Conservation (phyloP, 2,797 vertebrate species). For the Florisuga fusca region DNA sequence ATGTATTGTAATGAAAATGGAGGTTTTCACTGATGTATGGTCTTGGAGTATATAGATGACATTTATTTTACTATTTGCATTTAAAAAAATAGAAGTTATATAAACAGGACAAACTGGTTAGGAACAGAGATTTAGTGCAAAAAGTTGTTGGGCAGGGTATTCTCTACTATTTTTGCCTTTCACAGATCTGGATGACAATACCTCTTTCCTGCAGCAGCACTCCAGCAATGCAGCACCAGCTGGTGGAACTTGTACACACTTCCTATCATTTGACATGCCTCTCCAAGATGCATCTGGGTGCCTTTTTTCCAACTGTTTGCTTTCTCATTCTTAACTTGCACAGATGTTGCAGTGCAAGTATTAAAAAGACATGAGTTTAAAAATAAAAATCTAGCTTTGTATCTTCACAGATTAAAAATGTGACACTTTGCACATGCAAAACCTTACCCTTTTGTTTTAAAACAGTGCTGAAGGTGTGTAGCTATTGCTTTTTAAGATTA, state of each 20-base stretch:
- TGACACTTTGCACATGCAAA: not conserved
- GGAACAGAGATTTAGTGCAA: not conserved
- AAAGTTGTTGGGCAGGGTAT: not conserved
- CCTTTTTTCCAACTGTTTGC: not conserved
- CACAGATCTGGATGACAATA: not conserved
- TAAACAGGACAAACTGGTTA: not conserved
- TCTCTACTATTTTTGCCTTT: not conserved
- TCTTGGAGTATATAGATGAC: not conserved
- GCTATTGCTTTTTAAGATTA: not conserved
- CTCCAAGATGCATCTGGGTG: not conserved
- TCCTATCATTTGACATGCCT: not conserved
- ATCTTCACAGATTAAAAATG: not conserved
- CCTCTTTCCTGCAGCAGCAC: not conserved
- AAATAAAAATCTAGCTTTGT: not conserved
- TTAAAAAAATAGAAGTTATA: not conserved
- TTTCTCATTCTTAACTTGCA: not conserved
- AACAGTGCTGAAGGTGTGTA: not conserved
- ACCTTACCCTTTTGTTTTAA: not conserved
- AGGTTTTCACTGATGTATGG: not conserved
- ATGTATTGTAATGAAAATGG: not conserved
- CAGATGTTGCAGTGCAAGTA: not conserved
- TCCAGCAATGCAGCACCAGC: not conserved
- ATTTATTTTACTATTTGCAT: not conserved
- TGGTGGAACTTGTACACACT: not conserved
- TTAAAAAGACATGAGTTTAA: not conserved